Conservation (phyloP, 2,888 invertebrate species). For the Bedellia somnulentella region DNA sequence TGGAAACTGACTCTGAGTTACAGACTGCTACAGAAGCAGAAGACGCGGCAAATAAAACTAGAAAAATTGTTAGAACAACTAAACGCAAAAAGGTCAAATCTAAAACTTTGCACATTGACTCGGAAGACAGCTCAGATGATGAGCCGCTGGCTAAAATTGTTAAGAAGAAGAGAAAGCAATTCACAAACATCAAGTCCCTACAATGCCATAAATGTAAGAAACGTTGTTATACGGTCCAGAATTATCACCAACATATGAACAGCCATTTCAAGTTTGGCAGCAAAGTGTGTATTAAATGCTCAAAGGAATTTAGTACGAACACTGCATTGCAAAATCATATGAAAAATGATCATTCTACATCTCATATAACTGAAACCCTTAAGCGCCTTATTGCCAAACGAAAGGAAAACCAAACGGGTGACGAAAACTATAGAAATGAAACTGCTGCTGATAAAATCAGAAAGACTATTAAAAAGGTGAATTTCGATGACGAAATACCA, state of each 20-base stretch:
- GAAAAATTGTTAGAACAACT: conserved; percentile 8
- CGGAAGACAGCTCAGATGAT: conserved; percentile 25
- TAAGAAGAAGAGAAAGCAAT: too few relatives aligned
- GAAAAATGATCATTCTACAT: conserved; percentile 21
- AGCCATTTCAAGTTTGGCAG: conserved; percentile 22
- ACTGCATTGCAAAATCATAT: conserved; percentile 23
- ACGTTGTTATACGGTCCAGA: conserved; percentile 40
- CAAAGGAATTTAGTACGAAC: conserved; percentile 20
- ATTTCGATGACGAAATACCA: too few relatives aligned
- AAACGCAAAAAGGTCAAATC: neutral
- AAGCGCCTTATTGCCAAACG: conserved; percentile 29
- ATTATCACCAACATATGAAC: conserved; percentile 35
- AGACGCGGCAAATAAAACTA: conserved; percentile 3
- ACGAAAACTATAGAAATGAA: too few relatives aligned
- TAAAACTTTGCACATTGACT: conserved; percentile 12
- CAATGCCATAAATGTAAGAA: conserved; percentile 32
- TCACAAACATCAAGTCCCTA: neutral
- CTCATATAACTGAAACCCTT: conserved; percentile 34
- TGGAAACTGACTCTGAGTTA: conserved; percentile 16
- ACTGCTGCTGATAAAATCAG: too few relatives aligned
- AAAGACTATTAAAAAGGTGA: conserved; percentile 25
- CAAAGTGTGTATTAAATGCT: conserved; percentile 36
- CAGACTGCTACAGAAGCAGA: conserved; percentile 13
- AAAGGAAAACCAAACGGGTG: too few relatives aligned
- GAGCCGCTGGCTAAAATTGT: conserved; percentile 21